phyloP scores from a whole-genome alignment of 2,797 vertebrate genomes.

The Limnodromus scolopaceus region DNA sequence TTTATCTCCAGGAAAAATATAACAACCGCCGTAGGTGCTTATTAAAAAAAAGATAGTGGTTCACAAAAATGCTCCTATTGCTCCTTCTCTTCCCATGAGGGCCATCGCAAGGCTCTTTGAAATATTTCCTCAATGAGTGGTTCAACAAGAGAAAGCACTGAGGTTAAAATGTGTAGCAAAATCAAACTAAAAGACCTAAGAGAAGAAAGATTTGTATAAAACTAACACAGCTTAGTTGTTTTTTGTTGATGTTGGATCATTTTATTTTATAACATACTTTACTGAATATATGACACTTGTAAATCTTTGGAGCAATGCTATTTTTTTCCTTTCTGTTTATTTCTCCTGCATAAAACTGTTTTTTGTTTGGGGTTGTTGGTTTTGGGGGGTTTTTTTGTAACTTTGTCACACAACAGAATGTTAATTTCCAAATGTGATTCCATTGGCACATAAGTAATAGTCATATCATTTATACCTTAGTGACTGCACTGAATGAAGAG shows the following conservation, averaged over 20 bases:
- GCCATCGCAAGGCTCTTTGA: background rate
- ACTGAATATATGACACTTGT: background rate
- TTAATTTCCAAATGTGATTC: background rate
- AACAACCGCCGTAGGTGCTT: background rate
- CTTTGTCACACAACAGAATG: background rate
- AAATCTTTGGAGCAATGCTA: background rate
- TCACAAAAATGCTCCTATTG: background rate
- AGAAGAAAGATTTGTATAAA: background rate
- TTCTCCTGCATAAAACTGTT: background rate
- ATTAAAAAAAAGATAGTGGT: background rate
- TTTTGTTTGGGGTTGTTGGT: too few relatives aligned
- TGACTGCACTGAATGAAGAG: background rate
- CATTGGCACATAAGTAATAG: background rate
- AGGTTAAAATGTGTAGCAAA: background rate
- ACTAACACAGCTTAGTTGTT: background rate
- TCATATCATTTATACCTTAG: background rate
- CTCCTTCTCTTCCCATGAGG: background rate
- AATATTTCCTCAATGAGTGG: background rate
- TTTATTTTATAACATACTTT: constrained; percentile 25
- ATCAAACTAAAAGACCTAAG: background rate
- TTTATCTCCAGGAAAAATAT: background rate
- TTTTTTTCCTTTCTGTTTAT: background rate
- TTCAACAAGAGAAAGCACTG: background rate
- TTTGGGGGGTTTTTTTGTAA: background rate
- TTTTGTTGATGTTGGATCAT: background rate